Base-by-base conservation (phyloP, 2,888 invertebrate species). In the Cosmorhoe ocellata region DNA sequence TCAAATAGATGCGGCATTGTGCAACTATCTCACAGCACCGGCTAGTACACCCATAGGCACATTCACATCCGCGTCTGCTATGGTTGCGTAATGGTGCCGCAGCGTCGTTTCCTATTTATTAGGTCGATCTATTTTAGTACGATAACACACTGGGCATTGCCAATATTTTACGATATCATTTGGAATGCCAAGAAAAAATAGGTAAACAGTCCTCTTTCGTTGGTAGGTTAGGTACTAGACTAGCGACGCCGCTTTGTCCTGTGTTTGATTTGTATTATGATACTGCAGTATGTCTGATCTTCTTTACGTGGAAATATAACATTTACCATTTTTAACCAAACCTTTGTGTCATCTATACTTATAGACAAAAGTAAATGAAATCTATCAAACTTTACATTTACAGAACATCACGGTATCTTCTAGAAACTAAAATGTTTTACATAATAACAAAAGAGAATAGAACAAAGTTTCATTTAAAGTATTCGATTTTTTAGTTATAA, bases 61-160 rank as follows among this genome's bases (percentile, higher is more conserved):
- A 69, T 69, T 72, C 71, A 70, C 72, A 77, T 80, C 78, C 76
- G 81, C 66, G 66, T 66, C 69, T 53, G 61, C 59, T 49, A 58
- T 62, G 56, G 67, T 84, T 84, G 71, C 81, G 81, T 69, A 86
- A 86, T 66, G 63, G 61, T 47, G 63, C 70, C 67, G 61, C 67
- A 68, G 64, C 66, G 69, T 72, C 69, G 75, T 73, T 81, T 79
- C 72, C 74, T 78, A 77, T 84, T 82, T 84, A 85, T 84, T 83
- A 76, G 83, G 84, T 82, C 83, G 80, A 74, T 78, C 85, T 85
- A 84, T 85, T 85, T 79, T 67, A 58, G 77, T 71, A 56, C 66
- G 66, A 76, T 79, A 79, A 78, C 70, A 71, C 64, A 49, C 66
- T 61, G 64, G 66, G 61, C 72, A 71, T 71, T 79, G 81, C 81